A percentile compares a stretch with the other conserved stretches of the same genome.
phyloP scores from a whole-genome alignment of 92 coral and sea anemone genomes.

The Umimayanthus chanpuru region DNA sequence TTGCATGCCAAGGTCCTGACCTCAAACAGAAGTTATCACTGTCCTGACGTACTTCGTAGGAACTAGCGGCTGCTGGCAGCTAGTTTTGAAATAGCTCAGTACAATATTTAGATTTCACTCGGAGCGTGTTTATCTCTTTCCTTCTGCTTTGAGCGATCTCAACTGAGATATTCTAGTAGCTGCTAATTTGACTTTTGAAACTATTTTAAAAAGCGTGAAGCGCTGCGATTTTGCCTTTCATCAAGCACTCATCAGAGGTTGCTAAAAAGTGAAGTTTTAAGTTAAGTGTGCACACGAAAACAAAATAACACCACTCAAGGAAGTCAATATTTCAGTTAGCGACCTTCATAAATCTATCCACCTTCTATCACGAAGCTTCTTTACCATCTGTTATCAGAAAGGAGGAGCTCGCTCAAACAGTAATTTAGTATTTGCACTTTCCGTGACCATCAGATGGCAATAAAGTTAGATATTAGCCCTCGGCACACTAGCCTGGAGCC shows the following conservation, averaged over 20 bases:
- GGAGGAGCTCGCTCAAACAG: neutral
- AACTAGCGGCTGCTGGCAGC: neutral
- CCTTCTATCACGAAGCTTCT: neutral
- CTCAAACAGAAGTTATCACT: neutral
- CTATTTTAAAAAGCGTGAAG: neutral
- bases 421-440: neutral
- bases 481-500: too few species aligned
- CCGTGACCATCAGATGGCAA: neutral
- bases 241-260: neutral
- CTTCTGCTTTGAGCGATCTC: neutral
- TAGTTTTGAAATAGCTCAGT: neutral
- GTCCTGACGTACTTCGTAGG: neutral
- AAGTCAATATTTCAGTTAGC: neutral
- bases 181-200: neutral
- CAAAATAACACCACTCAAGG: neutral
- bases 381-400: neutral
- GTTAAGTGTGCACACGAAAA: neutral
- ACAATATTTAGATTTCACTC: neutral
- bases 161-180: neutral
- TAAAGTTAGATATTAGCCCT: too few species aligned
- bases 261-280: neutral
- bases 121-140: neutral
- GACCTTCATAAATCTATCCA: neutral
- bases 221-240: neutral
- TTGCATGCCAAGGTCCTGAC: constrained; percentile 19